Evolutionary conservation across 2,888 invertebrate species (phyloP), one percentile per base, ranked within the genome.

Genomic region (Chymomyza fuscimana): DNA sequence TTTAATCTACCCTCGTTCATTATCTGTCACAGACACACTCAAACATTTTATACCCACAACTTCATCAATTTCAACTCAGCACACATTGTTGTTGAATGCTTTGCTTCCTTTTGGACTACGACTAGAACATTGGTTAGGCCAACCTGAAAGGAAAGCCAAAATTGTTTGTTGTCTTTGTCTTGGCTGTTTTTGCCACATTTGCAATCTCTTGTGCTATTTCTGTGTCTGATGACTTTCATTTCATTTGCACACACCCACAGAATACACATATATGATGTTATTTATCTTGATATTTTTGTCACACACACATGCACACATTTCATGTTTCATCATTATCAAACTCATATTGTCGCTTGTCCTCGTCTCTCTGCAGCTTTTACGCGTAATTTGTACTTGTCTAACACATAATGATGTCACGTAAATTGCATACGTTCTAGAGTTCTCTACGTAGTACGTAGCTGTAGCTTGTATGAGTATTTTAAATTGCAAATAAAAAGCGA

Each of bases 331-430:
- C 86, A 87, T 87, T 86, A 86, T 87, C 88, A 86, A 83, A 79
- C 86, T 87, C 86, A 87, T 84, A 84, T 82, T 86, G 87, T 83
- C 82, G 82, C 79, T 80, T 73, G 80, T 56, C 25, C 19, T 46
- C 40, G 65, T 71, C 74, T 73, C 71, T 61, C 25, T 19, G 19
- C 25, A 15, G 58, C 71, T 72, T 73, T 76, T 67, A 52, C 76
- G 76, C 82, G 89, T 89, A 88, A 89, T 88, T 88, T 88, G 88
- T 88, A 89, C 89, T 88, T 88, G 88, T 88, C 88, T 88, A 80
- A 87, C 84, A 86, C 84, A 84, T 82, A 89, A 88, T 88, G 88
- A 87, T 88, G 88, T 89, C 89, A 88, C 89, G 88, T 89, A 88
- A 88, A 89, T 88, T 89, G 89, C 89, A 89, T 88, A 83, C 86